These are phyloP conservation scores for Epinephelus cyanopodus DNA, from an alignment of 2,113 vertebrate genomes.

Conservation along the genomic window DNA sequence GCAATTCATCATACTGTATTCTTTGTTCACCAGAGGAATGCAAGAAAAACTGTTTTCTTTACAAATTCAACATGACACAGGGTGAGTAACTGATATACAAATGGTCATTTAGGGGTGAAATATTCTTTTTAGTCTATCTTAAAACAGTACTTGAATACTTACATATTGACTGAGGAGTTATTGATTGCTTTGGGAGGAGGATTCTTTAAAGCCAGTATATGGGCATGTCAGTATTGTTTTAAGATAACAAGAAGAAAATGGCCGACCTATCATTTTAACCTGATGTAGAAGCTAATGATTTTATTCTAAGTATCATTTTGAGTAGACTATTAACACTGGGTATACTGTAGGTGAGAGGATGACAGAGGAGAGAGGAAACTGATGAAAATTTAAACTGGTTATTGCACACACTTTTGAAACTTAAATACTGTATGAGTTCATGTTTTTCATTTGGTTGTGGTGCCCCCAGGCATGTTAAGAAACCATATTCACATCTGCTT, in stretches of 20 bases:
- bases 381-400: not conserved
- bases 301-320: fast-evolving
- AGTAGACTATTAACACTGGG: not conserved
- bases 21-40: too few species aligned
- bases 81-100: too few species aligned
- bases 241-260: not conserved
- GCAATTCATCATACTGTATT: too few species aligned
- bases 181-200: not conserved
- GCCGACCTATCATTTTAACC: not conserved
- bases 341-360: not conserved
- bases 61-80: too few species aligned
- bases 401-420: not conserved
- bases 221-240: not conserved
- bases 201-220: not conserved
- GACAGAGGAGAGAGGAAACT: not conserved
- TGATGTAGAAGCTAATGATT: not conserved
- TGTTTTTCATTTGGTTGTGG: constrained; percentile 7
- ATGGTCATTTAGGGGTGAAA: too few species aligned
- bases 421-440: constrained; percentile 2
- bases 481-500: constrained; percentile 50
- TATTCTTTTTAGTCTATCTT: too few species aligned
- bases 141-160: not conserved
- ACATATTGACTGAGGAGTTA: not conserved
- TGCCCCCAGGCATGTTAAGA: not conserved
- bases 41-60: too few species aligned